Evolutionary conservation across 2,888 invertebrate genomes (phyloP).

Genomic region (Arge pagana): DNA sequence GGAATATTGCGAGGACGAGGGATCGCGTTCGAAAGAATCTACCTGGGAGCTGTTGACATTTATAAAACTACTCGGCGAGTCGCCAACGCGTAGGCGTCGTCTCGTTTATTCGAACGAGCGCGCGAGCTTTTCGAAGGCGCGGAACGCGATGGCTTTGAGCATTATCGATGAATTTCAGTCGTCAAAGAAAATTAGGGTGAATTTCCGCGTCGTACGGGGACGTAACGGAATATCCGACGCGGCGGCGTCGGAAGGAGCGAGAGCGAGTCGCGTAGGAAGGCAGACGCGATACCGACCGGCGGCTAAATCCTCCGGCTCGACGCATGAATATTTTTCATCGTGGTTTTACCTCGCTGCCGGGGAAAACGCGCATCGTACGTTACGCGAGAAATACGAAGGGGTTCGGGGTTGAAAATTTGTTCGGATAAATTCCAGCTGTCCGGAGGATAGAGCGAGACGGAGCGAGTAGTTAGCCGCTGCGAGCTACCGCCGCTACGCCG

Average conservation of each 20-base stretch:
- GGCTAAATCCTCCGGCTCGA: conserved; percentile 28
- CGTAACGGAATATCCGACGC: not conserved
- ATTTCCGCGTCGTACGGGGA: conserved; percentile 8
- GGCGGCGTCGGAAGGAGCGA: not conserved
- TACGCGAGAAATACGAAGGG: conserved; percentile 33
- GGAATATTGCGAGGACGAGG: no score
- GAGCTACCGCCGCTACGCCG: conserved; percentile 13
- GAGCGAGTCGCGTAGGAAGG: conserved; percentile 10
- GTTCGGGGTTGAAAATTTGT: conserved; percentile 39
- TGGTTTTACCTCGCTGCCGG: conserved; percentile 27
- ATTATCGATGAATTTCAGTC: conserved; percentile 10
- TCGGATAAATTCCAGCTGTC: conserved; percentile 52
- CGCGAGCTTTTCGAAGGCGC: no score
- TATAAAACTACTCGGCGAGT: no score
- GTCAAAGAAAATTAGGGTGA: conserved; percentile 15
- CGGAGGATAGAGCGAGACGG: conserved; percentile 33
- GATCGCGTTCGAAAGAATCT: no score
- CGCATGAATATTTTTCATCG: conserved; percentile 39
- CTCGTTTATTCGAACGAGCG: no score
- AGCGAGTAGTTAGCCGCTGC: conserved; percentile 14
- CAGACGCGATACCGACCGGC: conserved; percentile 1
- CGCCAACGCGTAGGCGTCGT: no score
- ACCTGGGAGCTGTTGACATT: no score
- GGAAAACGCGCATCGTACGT: conserved; percentile 48
- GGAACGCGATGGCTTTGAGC: no score